Base-by-base conservation (phyloP, 2,888 invertebrate genomes). In the Xestia xanthographa region DNA sequence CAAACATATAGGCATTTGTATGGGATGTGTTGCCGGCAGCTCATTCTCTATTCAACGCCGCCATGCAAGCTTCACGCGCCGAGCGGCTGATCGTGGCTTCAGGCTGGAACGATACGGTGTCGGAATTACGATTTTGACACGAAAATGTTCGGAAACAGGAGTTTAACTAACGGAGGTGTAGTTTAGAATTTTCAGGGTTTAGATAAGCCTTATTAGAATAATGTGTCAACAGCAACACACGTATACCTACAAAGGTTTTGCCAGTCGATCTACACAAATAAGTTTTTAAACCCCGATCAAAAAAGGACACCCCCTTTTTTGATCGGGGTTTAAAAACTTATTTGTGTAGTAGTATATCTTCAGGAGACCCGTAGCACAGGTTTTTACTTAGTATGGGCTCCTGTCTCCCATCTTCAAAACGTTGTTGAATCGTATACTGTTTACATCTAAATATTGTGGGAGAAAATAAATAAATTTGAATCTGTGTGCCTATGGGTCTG, bases 41-140 rank as follows among this genome's bases (percentile, higher is more conserved):
- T 66, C 85, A 81, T 81, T 85, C 69, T 62, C 68, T 81, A 81
- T 81, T 81, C 76, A 81, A 43, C 76, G 43, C 38, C 12, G 43
- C 29, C 48, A 56, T 85, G 66, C 53, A 74, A 58, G 75, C 65
- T 74, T 82, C 76, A 69, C 76, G 56, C 68, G 62, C 50, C 50
- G 50, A 63, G 34, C 48, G 26, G 22, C 29, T 26, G 63, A 80
- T 43, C 62, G 66, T 71, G 22, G 63, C 84, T 67, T 26, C 34
- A 65, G 34, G 67, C 75, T 17, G 66, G 2, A 22, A 50, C 66
- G 60, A 63, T 66, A 81, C 82, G 56, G 20, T 34, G 56, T 9
- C n/a, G 43, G 76, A 75, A 85, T 82, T 66, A 50, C 34, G 43
- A 85, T 75, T 56, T 75, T 56, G 14, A 73, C 63, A 22, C 43